phyloP scores from a whole-genome alignment of 2,888 invertebrate species.

The Ophion slaviceki region DNA sequence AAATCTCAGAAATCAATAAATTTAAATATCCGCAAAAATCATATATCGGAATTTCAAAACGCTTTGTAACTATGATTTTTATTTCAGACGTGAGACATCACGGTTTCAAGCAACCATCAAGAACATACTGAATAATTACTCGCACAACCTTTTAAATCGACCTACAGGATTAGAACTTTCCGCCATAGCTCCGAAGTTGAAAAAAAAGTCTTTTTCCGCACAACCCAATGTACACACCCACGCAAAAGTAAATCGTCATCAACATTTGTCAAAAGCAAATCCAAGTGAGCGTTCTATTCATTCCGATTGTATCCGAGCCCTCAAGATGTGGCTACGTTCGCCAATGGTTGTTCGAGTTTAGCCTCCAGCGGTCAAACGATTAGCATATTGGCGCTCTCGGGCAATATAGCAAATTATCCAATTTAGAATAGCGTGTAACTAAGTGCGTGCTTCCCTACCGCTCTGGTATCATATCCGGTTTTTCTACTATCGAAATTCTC shows the following conservation, averaged over 20 bases:
- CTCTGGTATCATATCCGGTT: constrained; percentile 43
- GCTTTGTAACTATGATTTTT: no score
- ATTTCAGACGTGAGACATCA: no score
- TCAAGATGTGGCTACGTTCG: not conserved
- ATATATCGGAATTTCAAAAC: no score
- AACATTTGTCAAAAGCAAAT: not conserved
- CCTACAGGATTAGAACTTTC: no score
- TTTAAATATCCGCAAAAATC: no score
- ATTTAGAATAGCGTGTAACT: constrained; percentile 48
- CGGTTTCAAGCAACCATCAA: no score
- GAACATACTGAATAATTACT: no score
- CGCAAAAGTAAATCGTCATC: not conserved
- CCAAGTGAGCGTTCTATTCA: no score
- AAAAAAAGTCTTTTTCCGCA: no score
- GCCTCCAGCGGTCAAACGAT: constrained; percentile 29
- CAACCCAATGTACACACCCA: not conserved
- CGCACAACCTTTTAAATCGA: no score
- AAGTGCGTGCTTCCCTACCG: constrained; percentile 28
- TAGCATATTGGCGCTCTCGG: not conserved
- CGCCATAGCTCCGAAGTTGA: no score
- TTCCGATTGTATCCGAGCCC: not conserved
- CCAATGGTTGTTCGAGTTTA: not conserved
- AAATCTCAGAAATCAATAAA: no score
- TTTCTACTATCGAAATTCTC: constrained; percentile 22
- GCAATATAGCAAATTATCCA: constrained; percentile 23